A percentile compares a stretch with the other conserved stretches of the same genome.
phyloP scores from a whole-genome alignment of 1,140 invertebrate species.

The Drosophila lacertosa region DNA sequence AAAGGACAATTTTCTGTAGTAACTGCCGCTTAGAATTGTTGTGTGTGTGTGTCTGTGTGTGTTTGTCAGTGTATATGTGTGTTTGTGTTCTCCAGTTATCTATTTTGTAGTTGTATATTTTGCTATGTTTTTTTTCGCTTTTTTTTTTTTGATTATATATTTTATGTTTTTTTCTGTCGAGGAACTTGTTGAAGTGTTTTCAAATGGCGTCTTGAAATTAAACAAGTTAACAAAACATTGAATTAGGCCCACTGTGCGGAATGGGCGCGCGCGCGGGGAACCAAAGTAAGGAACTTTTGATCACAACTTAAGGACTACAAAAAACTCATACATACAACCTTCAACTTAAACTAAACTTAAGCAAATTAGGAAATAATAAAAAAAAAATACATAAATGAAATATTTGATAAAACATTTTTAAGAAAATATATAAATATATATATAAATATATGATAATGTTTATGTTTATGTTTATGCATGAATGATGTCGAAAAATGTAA shows the following conservation, averaged over 20 bases:
- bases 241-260: constrained; percentile 57
- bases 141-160: constrained; percentile 33
- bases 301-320: constrained; percentile 74
- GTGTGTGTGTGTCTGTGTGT: constrained; percentile 14
- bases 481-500: constrained; percentile 28
- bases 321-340: constrained; percentile 45
- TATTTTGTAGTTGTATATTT: constrained; percentile 65
- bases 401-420: not conserved
- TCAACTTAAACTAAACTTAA: constrained; percentile 57
- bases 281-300: constrained; percentile 83
- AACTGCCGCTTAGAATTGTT: constrained; percentile 10
- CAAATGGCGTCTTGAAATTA: constrained; percentile 66
- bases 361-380: constrained; percentile 29
- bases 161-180: constrained; percentile 56
- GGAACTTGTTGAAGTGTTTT: constrained; percentile 78
- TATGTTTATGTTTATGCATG: constrained; percentile 10
- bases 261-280: constrained; percentile 54
- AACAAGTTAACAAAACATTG: constrained; percentile 61
- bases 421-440: not conserved
- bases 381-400: not conserved
- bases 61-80: constrained; percentile 4
- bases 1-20: constrained; percentile 30
- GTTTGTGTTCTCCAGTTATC: not conserved
- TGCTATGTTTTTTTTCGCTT: constrained; percentile 47
- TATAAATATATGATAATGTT: not conserved